Evolutionary conservation across 2,113 vertebrate genomes (phyloP).

Genomic region (Axis porcinus): DNA sequence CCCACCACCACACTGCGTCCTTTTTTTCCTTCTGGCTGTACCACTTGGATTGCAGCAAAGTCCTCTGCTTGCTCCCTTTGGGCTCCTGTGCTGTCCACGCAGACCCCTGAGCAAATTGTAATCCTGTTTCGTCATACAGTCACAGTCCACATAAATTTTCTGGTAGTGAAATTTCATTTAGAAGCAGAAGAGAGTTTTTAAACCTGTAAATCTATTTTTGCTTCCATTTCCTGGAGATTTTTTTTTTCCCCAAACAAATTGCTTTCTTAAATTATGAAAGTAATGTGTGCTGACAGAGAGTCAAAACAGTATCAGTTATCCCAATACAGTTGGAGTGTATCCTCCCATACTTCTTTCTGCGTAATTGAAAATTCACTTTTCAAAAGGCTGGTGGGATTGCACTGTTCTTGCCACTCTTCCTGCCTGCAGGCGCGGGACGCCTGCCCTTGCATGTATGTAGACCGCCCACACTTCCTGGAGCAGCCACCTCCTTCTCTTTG

Average conservation of each 20-base stretch:
- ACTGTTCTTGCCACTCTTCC: fast-evolving
- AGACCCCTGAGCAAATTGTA: not conserved
- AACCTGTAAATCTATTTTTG: not conserved
- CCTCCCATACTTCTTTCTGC: not conserved
- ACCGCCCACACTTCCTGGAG: no score
- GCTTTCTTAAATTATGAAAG: not conserved
- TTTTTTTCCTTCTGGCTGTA: not conserved
- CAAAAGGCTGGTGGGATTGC: not conserved
- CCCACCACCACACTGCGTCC: not conserved
- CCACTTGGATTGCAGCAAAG: not conserved
- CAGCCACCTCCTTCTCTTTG: not conserved
- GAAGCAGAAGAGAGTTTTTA: not conserved
- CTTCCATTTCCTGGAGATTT: not conserved
- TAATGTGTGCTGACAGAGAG: not conserved
- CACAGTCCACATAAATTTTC: not conserved
- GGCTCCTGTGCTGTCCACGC: fast-evolving
- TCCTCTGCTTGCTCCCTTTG: not conserved
- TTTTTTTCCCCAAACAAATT: not conserved
- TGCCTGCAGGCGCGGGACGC: not conserved
- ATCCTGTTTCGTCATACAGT: no score
- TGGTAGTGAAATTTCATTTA: not conserved
- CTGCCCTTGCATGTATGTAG: not conserved
- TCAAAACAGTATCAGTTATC: not conserved
- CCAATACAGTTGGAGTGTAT: not conserved
- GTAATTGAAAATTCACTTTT: not conserved